These are phyloP conservation scores for Amphibalanus amphitrite DNA, from an alignment of 1,140 invertebrate genomes.

Conservation along the genomic window DNA sequence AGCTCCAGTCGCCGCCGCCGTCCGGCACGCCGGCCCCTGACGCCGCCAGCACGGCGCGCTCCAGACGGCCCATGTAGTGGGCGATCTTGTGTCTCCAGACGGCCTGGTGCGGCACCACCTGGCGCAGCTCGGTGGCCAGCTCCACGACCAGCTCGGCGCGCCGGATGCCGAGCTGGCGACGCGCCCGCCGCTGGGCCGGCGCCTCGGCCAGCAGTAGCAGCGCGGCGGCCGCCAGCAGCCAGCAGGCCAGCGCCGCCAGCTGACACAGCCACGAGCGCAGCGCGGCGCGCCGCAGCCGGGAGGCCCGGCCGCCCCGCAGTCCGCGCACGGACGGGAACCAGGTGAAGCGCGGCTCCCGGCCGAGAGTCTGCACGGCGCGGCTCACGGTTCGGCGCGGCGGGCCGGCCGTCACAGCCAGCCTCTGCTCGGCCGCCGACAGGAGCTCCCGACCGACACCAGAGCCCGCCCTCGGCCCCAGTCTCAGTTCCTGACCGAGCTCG, in stretches of 20 bases:
- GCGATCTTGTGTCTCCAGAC: constrained; percentile 1
- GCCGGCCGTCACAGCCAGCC: too few relatives aligned
- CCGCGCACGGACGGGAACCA: neutral
- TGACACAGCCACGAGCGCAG: neutral
- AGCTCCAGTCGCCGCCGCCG: neutral
- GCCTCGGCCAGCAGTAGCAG: constrained; percentile 3
- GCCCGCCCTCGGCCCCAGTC: too few relatives aligned
- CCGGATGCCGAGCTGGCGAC: neutral
- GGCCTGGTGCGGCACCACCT: constrained; percentile 2
- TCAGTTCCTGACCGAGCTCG: too few relatives aligned
- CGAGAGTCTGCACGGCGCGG: neutral
- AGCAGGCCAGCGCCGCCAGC: neutral
- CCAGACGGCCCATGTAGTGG: neutral
- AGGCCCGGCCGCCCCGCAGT: too few relatives aligned
- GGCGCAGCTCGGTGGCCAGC: constrained; percentile 6
- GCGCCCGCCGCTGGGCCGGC: neutral
- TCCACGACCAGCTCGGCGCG: neutral
- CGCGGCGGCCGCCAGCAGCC: neutral
- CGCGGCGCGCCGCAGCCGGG: neutral
- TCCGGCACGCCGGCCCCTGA: too few relatives aligned
- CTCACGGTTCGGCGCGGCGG: too few relatives aligned
- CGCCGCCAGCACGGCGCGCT: neutral
- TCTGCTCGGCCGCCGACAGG: too few relatives aligned
- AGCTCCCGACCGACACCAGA: too few relatives aligned
- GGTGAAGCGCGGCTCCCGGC: neutral